Conservation (phyloP, 2,113 vertebrate genomes). For the Perca fluviatilis region DNA sequence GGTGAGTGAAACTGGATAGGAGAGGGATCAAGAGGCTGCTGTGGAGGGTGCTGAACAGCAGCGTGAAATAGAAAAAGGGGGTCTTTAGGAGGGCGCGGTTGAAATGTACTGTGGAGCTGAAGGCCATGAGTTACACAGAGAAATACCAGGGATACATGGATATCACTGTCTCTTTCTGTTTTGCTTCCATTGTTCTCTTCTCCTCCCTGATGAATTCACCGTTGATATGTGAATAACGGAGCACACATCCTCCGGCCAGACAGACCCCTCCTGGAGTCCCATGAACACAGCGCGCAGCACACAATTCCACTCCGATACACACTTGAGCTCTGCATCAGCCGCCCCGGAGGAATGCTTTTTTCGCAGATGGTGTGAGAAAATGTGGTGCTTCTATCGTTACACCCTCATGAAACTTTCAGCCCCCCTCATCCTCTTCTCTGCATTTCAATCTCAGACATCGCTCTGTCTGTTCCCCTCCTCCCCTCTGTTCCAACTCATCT, state of each 20-base stretch:
- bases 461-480: not conserved
- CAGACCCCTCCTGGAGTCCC: conserved; percentile 24
- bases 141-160: conserved; percentile 14
- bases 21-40: conserved; percentile 37
- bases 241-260: conserved; percentile 43
- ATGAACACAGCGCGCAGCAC: conserved; percentile 33
- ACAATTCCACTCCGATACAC: conserved; percentile 32
- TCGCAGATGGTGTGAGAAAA: conserved; percentile 72
- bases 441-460: conserved; percentile 35
- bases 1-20: conserved; percentile 37
- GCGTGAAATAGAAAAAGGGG: conserved; percentile 51
- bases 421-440: not conserved
- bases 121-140: conserved; percentile 55
- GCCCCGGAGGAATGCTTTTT: conserved; percentile 63
- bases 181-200: conserved; percentile 38
- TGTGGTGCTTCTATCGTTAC: conserved; percentile 66
- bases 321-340: conserved; percentile 51
- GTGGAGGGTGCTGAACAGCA: conserved; percentile 38
- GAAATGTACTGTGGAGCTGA: conserved; percentile 48
- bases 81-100: conserved; percentile 45
- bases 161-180: conserved; percentile 36
- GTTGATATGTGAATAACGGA: conserved; percentile 66
- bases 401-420: conserved; percentile 74
- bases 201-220: conserved; percentile 43
- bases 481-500: conserved; percentile 15